A percentile compares a stretch with the other conserved stretches of the same genome.
phyloP scores from a whole-genome alignment of 2,888 invertebrate genomes.

The Phasia obesa region DNA sequence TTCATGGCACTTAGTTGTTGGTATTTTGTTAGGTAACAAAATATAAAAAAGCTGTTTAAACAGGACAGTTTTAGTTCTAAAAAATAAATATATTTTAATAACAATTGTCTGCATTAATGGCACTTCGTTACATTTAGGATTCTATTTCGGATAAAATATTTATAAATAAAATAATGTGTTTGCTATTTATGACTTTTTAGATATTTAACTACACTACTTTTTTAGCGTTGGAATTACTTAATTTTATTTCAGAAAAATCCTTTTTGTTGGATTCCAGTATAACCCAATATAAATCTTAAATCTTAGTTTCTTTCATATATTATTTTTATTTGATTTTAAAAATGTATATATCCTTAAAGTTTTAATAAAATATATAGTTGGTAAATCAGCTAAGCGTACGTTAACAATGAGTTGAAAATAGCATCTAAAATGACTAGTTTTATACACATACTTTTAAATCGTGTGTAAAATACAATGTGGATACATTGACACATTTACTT shows the following conservation, averaged over 20 bases:
- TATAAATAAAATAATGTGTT: not conserved
- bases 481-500: slow-evolving; percentile 18
- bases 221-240: not conserved
- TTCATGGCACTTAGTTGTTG: slow-evolving; percentile 39
- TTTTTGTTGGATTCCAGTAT: not conserved
- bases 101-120: slow-evolving; percentile 51
- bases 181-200: not conserved
- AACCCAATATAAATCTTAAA: not conserved
- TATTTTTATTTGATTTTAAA: too few relatives aligned
- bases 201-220: not conserved
- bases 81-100: not conserved
- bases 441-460: slow-evolving; percentile 15
- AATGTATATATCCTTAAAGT: not conserved
- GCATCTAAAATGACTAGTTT: slow-evolving; percentile 68
- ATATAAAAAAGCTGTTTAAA: slow-evolving; percentile 14
- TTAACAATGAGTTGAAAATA: slow-evolving; percentile 43
- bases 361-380: not conserved
- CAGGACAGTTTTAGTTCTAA: slow-evolving; percentile 13
- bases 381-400: slow-evolving; percentile 22
- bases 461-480: slow-evolving; percentile 26
- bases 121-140: slow-evolving; percentile 57
- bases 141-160: slow-evolving; percentile 11
- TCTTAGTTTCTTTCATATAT: not conserved
- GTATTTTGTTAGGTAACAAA: slow-evolving; percentile 18
- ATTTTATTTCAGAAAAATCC: not conserved